Evolutionary conservation across 1,140 invertebrate genomes (phyloP).

Genomic region (Cepaea nemoralis): DNA sequence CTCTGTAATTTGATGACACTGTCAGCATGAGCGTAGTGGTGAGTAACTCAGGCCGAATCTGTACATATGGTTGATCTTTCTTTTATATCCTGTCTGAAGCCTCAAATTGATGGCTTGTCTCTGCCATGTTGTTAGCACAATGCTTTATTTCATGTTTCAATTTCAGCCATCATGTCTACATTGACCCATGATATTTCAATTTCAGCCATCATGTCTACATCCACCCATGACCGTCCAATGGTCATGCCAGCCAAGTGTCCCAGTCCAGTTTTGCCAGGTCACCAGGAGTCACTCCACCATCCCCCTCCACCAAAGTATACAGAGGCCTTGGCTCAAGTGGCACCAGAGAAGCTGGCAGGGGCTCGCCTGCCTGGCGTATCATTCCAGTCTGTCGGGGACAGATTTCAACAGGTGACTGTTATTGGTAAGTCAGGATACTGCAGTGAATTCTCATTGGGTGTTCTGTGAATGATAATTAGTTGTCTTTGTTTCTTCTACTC

Average conservation of each 20-base stretch:
- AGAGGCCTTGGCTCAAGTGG: conserved; percentile 14
- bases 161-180: background rate
- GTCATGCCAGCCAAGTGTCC: background rate
- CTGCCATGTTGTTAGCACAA: background rate
- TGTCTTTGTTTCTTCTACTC: too few relatives aligned
- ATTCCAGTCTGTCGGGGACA: background rate
- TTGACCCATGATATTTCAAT: conserved; percentile 4
- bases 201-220: background rate
- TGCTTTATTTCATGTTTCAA: background rate
- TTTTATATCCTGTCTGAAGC: too few relatives aligned
- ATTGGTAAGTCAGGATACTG: conserved; percentile 13
- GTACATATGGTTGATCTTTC: too few relatives aligned
- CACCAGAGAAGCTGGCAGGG: conserved; percentile 3
- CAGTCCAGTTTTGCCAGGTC: background rate
- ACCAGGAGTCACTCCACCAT: background rate
- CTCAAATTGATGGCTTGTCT: background rate
- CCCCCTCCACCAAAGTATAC: conserved; percentile 27
- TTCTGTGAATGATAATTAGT: too few relatives aligned
- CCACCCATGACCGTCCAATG: conserved; percentile 19
- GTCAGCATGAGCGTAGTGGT: too few relatives aligned
- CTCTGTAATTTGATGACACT: too few relatives aligned
- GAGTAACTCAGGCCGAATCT: too few relatives aligned
- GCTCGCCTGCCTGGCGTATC: background rate
- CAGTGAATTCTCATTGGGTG: too few relatives aligned
- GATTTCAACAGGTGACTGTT: background rate